These are phyloP conservation scores for Aleiodes alternator DNA, from an alignment of 2,888 invertebrate genomes.

Conservation along the genomic window DNA sequence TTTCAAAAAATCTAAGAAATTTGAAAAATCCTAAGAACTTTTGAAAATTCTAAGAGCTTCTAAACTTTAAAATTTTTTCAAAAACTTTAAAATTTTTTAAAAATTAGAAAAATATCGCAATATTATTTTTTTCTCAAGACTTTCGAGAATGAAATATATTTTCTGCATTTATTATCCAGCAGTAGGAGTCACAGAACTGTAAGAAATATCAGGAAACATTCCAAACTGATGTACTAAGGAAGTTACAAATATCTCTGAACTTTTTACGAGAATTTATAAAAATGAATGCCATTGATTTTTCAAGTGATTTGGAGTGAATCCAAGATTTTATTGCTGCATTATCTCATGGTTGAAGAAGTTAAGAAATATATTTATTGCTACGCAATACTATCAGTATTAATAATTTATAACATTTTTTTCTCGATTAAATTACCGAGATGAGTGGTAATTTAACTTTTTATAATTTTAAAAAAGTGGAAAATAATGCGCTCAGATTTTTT, in stretches of 20 bases:
- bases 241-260: neutral
- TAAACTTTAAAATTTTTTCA: too few species aligned
- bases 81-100: too few species aligned
- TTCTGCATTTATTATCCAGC: neutral
- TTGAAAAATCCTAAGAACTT: too few species aligned
- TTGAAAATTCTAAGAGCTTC: too few species aligned
- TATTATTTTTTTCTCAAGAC: too few species aligned
- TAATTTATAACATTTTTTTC: neutral
- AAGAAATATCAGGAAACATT: neutral
- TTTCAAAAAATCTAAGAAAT: too few species aligned
- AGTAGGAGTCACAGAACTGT: neutral
- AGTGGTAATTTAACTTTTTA: too few species aligned
- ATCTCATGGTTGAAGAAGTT: neutral
- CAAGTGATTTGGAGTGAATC: constrained; percentile 2
- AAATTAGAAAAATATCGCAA: too few species aligned
- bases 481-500: constrained; percentile 16
- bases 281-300: neutral
- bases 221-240: constrained; percentile 1
- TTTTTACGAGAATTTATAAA: constrained; percentile 31
- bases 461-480: too few species aligned
- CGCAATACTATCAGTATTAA: constrained; percentile 23
- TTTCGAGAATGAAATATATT: too few species aligned
- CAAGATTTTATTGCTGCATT: constrained; percentile 1
- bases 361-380: constrained; percentile 15
- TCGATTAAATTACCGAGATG: too few species aligned